Evolutionary conservation across 2,797 vertebrate species (phyloP), one percentile per base, ranked within the genome.

Genomic region (Clamator glandarius): DNA sequence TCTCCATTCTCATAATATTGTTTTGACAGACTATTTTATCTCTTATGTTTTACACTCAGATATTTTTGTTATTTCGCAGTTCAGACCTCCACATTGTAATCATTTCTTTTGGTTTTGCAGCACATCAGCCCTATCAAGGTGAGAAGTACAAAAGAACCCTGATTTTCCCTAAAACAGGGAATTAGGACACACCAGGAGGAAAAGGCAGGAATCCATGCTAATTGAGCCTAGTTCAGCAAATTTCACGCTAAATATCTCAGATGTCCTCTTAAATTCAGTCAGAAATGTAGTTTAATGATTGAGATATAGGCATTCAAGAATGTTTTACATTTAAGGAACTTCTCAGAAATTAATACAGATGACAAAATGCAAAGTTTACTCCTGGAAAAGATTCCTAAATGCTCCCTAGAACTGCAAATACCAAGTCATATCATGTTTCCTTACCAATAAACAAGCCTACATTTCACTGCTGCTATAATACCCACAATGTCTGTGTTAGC

Each of bases 211-310:
- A 68, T 13, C 24, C 33, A 39, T 12, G 15, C 17, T 67, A 12
- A 20, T 8, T 9, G 62, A 19, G 23, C 6, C 21, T 29, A 24
- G 24, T 46, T 48, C 75, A 77, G 50, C 59, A 68, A 5, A 61
- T 39, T 54, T 73, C 44, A 51, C 29, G 15, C 28, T 11, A 6
- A 57, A 6, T 7, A 0, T 23, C 4, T 1, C 29, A 66, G 42
- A 8, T 1, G 8, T 8, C 31, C 48, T 82, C 76, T 62, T 10
- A 62, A 75, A 33, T 48, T 6, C 72, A 66, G 5, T 2, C 4
- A 0, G 55, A 85, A 76, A 61, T 0, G 1, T 11, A 57, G 18
- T 8, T 17, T 1, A 36, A 16, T 2, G 9, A 14, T 8, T 52
- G 62, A 81, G 55, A 52, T 12, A 13, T 0, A 3, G 8, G 4